Conservation (phyloP, 2,888 invertebrate species). For the Andrena chrysosceles region DNA sequence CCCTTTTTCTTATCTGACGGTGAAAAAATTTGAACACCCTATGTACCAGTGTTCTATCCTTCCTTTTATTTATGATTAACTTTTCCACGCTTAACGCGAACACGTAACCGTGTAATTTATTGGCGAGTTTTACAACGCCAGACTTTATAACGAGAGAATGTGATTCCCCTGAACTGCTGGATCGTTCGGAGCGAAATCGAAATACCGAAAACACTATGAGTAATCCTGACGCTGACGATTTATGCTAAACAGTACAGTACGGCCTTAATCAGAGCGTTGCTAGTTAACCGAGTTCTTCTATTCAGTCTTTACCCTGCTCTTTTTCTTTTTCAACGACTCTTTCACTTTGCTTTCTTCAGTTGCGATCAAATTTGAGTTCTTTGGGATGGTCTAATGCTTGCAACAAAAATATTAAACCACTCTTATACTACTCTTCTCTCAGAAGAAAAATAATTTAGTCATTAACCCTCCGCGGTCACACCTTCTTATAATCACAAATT, state of each 20-base stretch:
- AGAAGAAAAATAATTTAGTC: no score
- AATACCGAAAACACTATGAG: slow-evolving; percentile 38
- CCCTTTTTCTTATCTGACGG: no score
- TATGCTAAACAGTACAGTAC: slow-evolving; percentile 46
- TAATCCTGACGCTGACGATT: slow-evolving; percentile 36
- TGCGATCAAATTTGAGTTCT: background rate
- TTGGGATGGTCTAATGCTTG: no score
- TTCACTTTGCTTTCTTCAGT: slow-evolving; percentile 22
- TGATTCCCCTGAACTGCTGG: slow-evolving; percentile 7
- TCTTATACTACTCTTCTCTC: no score
- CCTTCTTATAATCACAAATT: no score
- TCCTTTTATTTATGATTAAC: no score
- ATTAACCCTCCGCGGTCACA: no score
- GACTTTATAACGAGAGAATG: background rate
- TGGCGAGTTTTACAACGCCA: background rate
- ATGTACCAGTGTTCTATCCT: no score
- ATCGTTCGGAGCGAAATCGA: slow-evolving; percentile 44
- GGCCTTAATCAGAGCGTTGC: slow-evolving; percentile 81
- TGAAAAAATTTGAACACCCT: no score
- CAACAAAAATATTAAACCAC: no score
- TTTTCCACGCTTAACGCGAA: no score
- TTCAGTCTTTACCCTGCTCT: slow-evolving; percentile 49
- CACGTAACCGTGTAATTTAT: background rate
- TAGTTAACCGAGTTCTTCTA: slow-evolving; percentile 75
- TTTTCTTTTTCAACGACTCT: background rate